These are phyloP conservation scores for Centropus bengalensis DNA, from an alignment of 2,113 vertebrate genomes.

Conservation along the genomic window DNA sequence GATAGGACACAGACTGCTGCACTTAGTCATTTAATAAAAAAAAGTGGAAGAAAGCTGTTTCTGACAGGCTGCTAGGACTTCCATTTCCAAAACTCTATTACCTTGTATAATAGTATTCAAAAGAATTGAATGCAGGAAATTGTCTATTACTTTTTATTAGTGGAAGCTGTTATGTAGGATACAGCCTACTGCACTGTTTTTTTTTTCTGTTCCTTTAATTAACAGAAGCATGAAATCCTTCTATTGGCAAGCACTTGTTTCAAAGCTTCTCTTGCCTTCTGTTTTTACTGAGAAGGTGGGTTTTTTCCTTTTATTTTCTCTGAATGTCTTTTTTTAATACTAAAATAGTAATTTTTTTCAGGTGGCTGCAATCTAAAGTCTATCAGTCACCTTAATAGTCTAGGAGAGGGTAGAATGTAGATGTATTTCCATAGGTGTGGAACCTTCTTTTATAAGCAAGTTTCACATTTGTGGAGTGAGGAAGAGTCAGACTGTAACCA, in stretches of 20 bases:
- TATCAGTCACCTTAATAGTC: conserved; percentile 53
- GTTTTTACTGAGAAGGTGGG: conserved; percentile 24
- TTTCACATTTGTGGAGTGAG: background rate
- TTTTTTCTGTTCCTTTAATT: conserved; percentile 90
- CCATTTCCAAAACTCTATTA: conserved; percentile 91
- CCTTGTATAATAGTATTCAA: conserved; percentile 90
- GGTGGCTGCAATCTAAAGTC: conserved; percentile 37
- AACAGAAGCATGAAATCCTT: conserved; percentile 84
- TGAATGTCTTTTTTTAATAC: conserved; percentile 1
- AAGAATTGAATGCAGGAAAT: conserved; percentile 84
- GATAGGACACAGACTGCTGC: conserved; percentile 96
- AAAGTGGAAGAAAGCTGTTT: conserved; percentile 75
- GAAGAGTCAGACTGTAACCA: background rate
- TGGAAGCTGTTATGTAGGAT: conserved; percentile 86
- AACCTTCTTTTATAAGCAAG: conserved; percentile 13
- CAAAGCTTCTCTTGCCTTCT: conserved; percentile 68
- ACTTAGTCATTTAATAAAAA: conserved; percentile 90
- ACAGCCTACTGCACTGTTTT: conserved; percentile 81
- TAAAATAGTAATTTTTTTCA: conserved; percentile 34
- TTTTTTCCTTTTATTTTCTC: conserved; percentile 25
- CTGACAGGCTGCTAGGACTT: conserved; percentile 88
- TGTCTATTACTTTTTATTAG: conserved; percentile 92
- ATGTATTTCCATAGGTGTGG: background rate
- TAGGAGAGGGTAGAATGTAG: conserved; percentile 14
- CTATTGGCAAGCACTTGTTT: conserved; percentile 73